These are phyloP conservation scores for Synanthedon vespiformis DNA, from an alignment of 2,888 invertebrate species.

Conservation along the genomic window DNA sequence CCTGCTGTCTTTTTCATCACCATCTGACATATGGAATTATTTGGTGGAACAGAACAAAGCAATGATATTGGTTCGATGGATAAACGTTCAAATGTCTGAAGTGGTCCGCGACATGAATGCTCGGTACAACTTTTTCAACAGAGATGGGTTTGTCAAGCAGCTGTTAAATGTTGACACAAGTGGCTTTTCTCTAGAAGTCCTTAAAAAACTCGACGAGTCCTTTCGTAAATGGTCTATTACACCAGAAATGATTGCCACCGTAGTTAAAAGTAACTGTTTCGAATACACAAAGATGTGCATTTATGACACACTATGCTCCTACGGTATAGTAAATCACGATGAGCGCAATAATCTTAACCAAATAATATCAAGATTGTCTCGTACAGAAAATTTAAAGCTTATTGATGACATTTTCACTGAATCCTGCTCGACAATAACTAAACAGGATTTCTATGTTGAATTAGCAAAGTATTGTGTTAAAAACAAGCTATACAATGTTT, in stretches of 20 bases:
- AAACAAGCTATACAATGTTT: conserved; percentile 61
- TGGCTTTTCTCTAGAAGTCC: conserved; percentile 38
- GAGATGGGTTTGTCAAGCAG: conserved; percentile 50
- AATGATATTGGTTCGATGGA: conserved; percentile 73
- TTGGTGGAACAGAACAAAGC: conserved; percentile 71
- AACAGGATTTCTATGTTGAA: conserved; percentile 65
- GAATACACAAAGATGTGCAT: conserved; percentile 66
- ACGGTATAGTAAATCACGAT: conserved; percentile 73
- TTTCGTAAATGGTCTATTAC: conserved; percentile 70
- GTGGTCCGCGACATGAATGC: conserved; percentile 61
- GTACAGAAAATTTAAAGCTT: conserved; percentile 64
- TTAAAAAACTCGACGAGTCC: conserved; percentile 57
- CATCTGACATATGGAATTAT: conserved; percentile 71
- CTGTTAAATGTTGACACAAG: conserved; percentile 54
- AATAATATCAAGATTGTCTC: conserved; percentile 72
- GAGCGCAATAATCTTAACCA: conserved; percentile 69
- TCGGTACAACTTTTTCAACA: conserved; percentile 55
- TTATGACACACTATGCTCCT: conserved; percentile 72
- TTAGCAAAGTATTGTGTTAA: conserved; percentile 64
- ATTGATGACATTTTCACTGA: conserved; percentile 68
- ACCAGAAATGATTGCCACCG: conserved; percentile 67
- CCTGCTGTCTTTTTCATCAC: conserved; percentile 60
- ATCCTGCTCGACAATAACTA: conserved; percentile 52
- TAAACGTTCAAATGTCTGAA: conserved; percentile 66
- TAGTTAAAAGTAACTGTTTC: conserved; percentile 58